These are phyloP conservation scores for Diabrotica undecimpunctata DNA, from an alignment of 1,140 invertebrate species.

Conservation along the genomic window DNA sequence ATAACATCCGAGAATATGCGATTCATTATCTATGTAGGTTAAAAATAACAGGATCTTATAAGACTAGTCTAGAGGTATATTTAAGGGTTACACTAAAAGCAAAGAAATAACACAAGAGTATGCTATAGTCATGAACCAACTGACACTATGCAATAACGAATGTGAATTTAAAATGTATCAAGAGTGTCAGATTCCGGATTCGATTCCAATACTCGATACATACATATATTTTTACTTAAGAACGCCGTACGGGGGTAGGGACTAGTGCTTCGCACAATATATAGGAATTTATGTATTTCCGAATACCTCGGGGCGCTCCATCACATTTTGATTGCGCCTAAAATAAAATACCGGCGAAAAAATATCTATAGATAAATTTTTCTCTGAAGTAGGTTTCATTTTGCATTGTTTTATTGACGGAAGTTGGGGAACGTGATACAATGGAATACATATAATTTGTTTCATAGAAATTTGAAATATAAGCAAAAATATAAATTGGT, in stretches of 20 bases:
- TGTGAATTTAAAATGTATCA: constrained; percentile 46
- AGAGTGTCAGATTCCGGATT: constrained; percentile 41
- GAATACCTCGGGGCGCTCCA: constrained; percentile 43
- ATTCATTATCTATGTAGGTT: too few species aligned
- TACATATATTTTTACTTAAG: constrained; percentile 49
- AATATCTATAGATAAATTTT: background rate
- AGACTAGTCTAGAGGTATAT: too few species aligned
- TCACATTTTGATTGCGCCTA: background rate
- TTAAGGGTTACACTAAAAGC: too few species aligned
- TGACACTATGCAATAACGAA: constrained; percentile 38
- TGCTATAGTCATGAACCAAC: background rate
- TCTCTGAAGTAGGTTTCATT: background rate
- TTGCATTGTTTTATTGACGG: background rate
- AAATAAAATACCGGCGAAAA: background rate
- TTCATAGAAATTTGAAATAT: background rate
- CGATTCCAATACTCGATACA: constrained; percentile 46
- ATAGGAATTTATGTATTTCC: constrained; percentile 47
- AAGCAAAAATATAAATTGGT: background rate
- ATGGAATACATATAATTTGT: background rate
- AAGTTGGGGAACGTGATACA: background rate
- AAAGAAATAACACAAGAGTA: too few species aligned
- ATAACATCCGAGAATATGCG: too few species aligned
- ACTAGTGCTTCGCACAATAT: constrained; percentile 30
- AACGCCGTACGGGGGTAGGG: constrained; percentile 30
- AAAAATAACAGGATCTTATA: too few species aligned